Percentiles rank a stretch among this genome's conserved stretches.
phyloP scores from a whole-genome alignment of 2,888 invertebrate species.

The Caenorhabditis sp. region DNA sequence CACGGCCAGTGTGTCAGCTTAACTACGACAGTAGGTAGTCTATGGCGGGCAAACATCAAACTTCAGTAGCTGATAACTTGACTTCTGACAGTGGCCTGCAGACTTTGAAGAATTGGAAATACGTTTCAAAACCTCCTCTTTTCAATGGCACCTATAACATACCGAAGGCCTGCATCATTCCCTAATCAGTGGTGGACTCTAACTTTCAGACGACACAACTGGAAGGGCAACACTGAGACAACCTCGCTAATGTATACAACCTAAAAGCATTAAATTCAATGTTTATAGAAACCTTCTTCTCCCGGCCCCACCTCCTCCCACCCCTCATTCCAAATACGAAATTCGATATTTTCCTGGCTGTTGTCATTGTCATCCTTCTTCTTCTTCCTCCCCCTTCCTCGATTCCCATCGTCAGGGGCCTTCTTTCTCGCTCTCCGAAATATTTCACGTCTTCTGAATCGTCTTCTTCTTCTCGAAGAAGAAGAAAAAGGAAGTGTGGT shows the following conservation, averaged over 20 bases:
- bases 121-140: too few species aligned
- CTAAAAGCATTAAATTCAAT: constrained; percentile 23
- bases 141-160: too few species aligned
- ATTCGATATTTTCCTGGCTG: constrained; percentile 55
- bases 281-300: constrained; percentile 36
- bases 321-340: constrained; percentile 15
- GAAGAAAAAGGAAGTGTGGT: constrained; percentile 18
- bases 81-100: too few species aligned
- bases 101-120: too few species aligned
- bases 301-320: background rate
- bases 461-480: constrained; percentile 26
- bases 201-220: too few species aligned
- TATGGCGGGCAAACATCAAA: too few species aligned
- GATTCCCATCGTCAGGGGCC: constrained; percentile 12
- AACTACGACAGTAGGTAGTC: too few species aligned
- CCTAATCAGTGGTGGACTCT: too few species aligned
- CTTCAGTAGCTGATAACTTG: too few species aligned
- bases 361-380: constrained; percentile 30
- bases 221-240: too few species aligned
- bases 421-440: constrained; percentile 24
- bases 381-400: background rate
- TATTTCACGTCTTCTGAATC: constrained; percentile 30
- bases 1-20: too few species aligned
- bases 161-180: too few species aligned
- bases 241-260: background rate